A percentile compares a stretch with the other conserved stretches of the same genome.
phyloP scores from a whole-genome alignment of 1,140 invertebrate genomes.

The Pogonognathellus flavescens region DNA sequence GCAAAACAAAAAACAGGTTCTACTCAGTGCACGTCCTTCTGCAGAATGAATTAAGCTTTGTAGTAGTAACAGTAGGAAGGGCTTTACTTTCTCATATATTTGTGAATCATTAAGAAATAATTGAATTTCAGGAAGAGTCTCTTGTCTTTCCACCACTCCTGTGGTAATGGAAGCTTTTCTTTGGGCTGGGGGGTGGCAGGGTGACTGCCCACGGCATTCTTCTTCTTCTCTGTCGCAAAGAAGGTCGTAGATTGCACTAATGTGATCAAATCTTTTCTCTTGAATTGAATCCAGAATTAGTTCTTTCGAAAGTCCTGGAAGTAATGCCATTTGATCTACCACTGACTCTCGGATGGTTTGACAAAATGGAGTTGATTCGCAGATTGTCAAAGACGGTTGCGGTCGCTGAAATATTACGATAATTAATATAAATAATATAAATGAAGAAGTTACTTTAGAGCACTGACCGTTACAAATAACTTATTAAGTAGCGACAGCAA shows the following conservation, averaged over 20 bases:
- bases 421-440: too few species aligned
- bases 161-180: constrained; percentile 79
- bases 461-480: too few species aligned
- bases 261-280: constrained; percentile 92
- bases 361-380: constrained; percentile 16
- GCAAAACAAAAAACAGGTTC: not conserved
- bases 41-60: too few species aligned
- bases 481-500: too few species aligned
- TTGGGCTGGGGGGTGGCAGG: constrained; percentile 71
- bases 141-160: constrained; percentile 69
- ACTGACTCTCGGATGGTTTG: constrained; percentile 70
- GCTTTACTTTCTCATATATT: constrained; percentile 79
- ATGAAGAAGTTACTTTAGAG: too few species aligned
- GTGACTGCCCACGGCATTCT: constrained; percentile 68
- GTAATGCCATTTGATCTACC: constrained; percentile 85
- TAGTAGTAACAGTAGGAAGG: too few species aligned
- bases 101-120: constrained; percentile 74
- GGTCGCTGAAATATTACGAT: constrained; percentile 21
- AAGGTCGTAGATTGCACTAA: constrained; percentile 96
- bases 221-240: constrained; percentile 81
- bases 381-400: constrained; percentile 15
- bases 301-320: constrained; percentile 82
- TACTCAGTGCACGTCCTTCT: too few species aligned
- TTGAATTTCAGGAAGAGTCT: constrained; percentile 65
- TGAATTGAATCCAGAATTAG: constrained; percentile 85